Percentiles rank a stretch among this genome's conserved stretches.
These are phyloP conservation scores for Zaprionus inermis DNA, from an alignment of 1,140 invertebrate genomes.

Conservation along the genomic window DNA sequence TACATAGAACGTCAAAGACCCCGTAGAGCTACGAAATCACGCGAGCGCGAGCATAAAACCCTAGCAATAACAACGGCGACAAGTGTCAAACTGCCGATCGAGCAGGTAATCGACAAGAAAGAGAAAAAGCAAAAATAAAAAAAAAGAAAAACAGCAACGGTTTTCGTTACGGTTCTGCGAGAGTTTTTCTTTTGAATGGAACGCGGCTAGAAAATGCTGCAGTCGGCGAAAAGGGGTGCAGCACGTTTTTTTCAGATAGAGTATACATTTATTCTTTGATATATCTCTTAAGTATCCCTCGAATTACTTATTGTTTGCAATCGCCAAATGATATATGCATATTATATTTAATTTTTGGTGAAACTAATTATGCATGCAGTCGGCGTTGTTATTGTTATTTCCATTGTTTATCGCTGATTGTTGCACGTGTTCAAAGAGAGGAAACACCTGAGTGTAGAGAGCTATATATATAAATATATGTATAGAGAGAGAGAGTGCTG, in stretches of 20 bases:
- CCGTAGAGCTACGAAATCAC: slow-evolving; percentile 58
- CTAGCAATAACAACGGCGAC: slow-evolving; percentile 46
- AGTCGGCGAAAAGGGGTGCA: slow-evolving; percentile 2
- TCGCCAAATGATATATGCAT: not conserved
- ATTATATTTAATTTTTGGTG: slow-evolving; percentile 10
- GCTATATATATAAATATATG: not conserved
- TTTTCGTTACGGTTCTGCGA: not conserved
- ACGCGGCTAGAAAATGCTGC: not conserved
- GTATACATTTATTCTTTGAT: not conserved
- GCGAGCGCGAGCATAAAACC: slow-evolving; percentile 72
- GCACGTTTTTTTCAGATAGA: not conserved
- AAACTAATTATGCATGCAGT: slow-evolving; percentile 27
- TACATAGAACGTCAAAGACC: slow-evolving; percentile 49
- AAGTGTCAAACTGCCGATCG: slow-evolving; percentile 76
- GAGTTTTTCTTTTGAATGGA: slow-evolving; percentile 15
- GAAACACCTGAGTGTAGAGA: not conserved
- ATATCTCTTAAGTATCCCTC: not conserved
- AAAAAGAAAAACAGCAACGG: not conserved
- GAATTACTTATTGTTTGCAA: not conserved
- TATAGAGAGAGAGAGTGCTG: too few relatives aligned
- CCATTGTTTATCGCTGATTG: not conserved
- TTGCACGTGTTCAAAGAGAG: slow-evolving; percentile 1
- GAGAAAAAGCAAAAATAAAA: not conserved
- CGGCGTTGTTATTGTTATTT: slow-evolving; percentile 16
- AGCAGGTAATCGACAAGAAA: slow-evolving; percentile 37